Conservation (phyloP, 2,113 vertebrate genomes). For the Gopherus evgoodei region DNA sequence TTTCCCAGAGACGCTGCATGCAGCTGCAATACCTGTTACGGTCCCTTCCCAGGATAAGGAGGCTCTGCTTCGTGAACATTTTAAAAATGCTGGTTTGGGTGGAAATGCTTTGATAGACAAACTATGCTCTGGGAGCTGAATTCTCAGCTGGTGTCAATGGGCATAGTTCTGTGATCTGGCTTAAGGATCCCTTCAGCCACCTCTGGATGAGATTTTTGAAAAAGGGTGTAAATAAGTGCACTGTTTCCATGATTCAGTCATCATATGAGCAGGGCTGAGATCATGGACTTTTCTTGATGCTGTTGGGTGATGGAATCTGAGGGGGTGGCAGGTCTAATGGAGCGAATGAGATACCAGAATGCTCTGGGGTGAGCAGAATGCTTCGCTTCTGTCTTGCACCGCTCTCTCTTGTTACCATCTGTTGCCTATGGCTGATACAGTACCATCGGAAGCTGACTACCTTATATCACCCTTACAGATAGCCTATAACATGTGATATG, state of each 20-base stretch:
- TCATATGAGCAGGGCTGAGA: background rate
- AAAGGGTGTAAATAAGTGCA: background rate
- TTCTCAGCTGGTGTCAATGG: background rate
- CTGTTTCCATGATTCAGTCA: background rate
- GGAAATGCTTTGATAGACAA: background rate
- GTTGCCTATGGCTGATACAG: background rate
- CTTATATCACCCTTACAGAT: background rate
- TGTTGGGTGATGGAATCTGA: background rate
- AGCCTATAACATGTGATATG: background rate
- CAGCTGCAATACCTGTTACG: background rate
- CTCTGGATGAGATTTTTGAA: background rate
- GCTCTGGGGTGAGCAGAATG: background rate
- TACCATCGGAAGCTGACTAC: background rate
- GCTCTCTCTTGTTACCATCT: rapidly evolving
- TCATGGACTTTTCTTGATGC: background rate
- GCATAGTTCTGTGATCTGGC: background rate
- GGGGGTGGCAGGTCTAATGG: too few relatives aligned
- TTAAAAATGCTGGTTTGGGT: background rate
- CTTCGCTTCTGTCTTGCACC: background rate
- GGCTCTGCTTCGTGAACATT: background rate
- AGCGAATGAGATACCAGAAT: background rate
- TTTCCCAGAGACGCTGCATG: background rate
- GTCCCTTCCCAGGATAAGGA: background rate
- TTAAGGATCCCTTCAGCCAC: background rate
- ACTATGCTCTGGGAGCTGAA: background rate